Evolutionary conservation across 2,113 vertebrate genomes (phyloP).

Genomic region (Peromyscus polionotus): DNA sequence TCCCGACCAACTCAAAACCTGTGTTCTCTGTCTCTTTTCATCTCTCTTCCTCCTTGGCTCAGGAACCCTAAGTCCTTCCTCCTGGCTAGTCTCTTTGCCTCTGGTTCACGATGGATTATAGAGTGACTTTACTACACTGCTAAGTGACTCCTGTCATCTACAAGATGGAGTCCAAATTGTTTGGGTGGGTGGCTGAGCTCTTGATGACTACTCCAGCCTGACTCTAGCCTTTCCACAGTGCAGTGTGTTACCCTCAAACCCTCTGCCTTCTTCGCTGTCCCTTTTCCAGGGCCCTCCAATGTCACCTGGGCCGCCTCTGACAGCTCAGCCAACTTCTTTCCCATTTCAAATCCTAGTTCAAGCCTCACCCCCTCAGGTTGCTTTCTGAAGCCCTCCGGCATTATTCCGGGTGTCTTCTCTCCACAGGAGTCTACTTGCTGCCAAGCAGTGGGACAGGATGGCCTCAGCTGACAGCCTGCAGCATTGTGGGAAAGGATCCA

Average conservation of each 20-base stretch:
- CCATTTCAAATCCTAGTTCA: neutral
- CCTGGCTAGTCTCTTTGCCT: neutral
- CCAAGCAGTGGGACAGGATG: neutral
- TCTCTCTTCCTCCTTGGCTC: neutral
- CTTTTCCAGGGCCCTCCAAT: neutral
- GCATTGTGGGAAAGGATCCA: neutral
- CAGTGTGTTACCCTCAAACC: neutral
- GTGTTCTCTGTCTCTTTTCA: neutral
- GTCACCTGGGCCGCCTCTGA: neutral
- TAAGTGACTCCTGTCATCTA: neutral
- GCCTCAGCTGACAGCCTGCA: neutral
- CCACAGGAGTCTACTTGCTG: neutral
- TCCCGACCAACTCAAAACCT: neutral
- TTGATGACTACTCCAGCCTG: neutral
- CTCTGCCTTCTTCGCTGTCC: neutral
- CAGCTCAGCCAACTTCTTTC: constrained; percentile 6
- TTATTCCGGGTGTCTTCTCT: neutral
- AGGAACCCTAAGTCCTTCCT: neutral
- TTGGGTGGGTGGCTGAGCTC: neutral
- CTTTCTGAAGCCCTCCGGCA: neutral
- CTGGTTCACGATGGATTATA: neutral
- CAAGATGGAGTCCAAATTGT: neutral
- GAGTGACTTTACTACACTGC: neutral
- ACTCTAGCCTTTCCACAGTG: neutral
- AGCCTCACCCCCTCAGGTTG: neutral